Evolutionary conservation across 53 echinoderm and acorn worm species (phyloP), one percentile per base, ranked within the genome.

Genomic region (Patiria pectinifera): DNA sequence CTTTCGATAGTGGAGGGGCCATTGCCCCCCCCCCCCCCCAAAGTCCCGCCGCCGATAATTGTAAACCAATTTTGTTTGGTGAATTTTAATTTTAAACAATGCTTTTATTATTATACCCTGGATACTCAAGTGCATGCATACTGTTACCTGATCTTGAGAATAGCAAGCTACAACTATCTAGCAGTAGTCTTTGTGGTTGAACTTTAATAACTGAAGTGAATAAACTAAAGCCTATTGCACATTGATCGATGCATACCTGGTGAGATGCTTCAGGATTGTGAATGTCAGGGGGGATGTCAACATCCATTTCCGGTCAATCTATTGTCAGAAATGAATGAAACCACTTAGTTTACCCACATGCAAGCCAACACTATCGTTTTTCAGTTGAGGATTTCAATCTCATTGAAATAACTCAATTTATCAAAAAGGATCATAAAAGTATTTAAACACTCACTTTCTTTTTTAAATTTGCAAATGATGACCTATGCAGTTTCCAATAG

Each of bases 21-120:
- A 49, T 49, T 49, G 49, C 49, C 49, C 49, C 49, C 49, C 49
- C 49, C 49, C 49, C 49, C 49, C 49, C 49, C 49, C 91, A 76
- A 60, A 91, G 69, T 82, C 59, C 43, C 82, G 80, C 80, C 45
- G 79, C 24, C 69, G 63, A 58, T 89, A 16, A 48, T 91, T 61
- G n/a, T 19, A 58, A 60, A 89, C 26, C n/a, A 18, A 22, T 4
- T 22, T 71, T 10, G 71, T 71, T 22, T 71, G 18, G 19, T 71
- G 18, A 18, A 18, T 5, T 18, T 22, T 21, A 71, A 71, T 71
- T 71, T 18, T 21, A 3, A 21, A 21, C 71, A 22, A 71, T 71
- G 22, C 19, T 10, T 71, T 18, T 71, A 21, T 71, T 22, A 71
- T 71, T 71, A 22, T 71, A 71, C 19, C 71, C 18, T 18, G 18